A percentile compares a stretch with the other conserved stretches of the same genome.
Evolutionary conservation across 2,113 vertebrate species (phyloP).

Genomic region (Indicator maculatus): DNA sequence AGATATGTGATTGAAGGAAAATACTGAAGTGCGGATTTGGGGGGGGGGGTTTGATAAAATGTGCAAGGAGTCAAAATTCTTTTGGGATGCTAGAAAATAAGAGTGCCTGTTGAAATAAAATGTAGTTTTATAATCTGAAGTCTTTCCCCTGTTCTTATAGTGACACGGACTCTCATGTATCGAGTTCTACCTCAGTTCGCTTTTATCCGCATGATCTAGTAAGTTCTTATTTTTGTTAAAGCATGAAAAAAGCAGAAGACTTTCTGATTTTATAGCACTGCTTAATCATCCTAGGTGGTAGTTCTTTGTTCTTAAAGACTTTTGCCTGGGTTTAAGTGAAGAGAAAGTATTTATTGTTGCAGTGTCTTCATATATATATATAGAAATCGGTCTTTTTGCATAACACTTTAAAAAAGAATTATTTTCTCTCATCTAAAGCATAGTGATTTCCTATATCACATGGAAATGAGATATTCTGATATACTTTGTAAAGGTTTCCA

Average conservation of each 20-base stretch:
- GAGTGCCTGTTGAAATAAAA: conserved; percentile 16
- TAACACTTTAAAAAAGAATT: neutral
- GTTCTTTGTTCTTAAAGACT: neutral
- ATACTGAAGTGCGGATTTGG: neutral
- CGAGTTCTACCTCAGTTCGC: conserved; percentile 99
- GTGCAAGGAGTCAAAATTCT: neutral
- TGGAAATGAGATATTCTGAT: neutral
- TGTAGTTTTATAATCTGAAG: conserved; percentile 66
- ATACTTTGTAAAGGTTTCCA: neutral
- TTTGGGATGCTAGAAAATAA: neutral
- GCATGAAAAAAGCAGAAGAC: conserved; percentile 15
- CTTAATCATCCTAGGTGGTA: neutral
- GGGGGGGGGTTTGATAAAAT: neutral
- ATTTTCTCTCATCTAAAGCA: neutral
- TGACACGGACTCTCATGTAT: conserved; percentile 98
- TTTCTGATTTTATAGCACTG: neutral
- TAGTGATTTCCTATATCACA: neutral
- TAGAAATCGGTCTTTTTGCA: neutral
- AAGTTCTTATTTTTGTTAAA: conserved; percentile 75
- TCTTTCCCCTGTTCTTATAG: conserved; percentile 81
- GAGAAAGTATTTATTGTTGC: neutral
- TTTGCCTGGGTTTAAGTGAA: neutral
- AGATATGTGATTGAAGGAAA: neutral
- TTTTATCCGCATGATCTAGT: conserved; percentile 99
- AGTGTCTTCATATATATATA: neutral